Base-by-base conservation (phyloP, 2,797 vertebrate genomes). In the Echiichthys vipera region DNA sequence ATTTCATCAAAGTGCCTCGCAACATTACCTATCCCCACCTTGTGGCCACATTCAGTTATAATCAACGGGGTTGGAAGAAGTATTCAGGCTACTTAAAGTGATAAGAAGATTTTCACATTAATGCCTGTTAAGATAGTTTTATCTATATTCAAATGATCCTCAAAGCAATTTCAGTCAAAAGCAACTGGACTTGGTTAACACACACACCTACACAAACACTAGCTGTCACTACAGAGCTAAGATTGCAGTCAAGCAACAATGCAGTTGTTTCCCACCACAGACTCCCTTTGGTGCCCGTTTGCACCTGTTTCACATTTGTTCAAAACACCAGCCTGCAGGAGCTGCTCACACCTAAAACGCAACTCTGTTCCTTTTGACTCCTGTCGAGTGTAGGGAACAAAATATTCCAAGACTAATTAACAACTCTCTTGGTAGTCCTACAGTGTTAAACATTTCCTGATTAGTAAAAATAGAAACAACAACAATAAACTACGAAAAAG, bases 21-120 rank as follows among this genome's bases (percentile, higher is more conserved):
- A 15, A 25, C 12, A 34, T 55, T 55, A 29, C 58, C 63, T 62
- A 71, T 32, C 71, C 1, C 81, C 73, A 71, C 67, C 73, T 78
- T 56, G 78, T 81, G 82, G 76, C 46, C 50, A 59, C 30, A 59
- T 20, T 57, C 17, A 18, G 2, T 15, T 36, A 34, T 14, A 4
- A 39, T 22, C 17, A 37, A 8, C 27, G n/a, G 24, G 1, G 4
- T n/a, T 14, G 20, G 15, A 49, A 13, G 14, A 46, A 22, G 4
- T 22, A 4, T 36, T 36, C 4, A 36, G 13, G 34, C 11, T 4
- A 4, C 34, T n/a, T n/a, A n/a, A n/a, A n/a, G n/a, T n/a, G n/a
- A n/a, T n/a, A n/a, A n/a, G n/a, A n/a, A n/a, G n/a, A n/a, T n/a
- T n/a, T n/a, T n/a, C n/a, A n/a, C n/a, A n/a, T n/a, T n/a, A n/a